Evolutionary conservation across 1,140 invertebrate genomes (phyloP), one percentile per base, ranked within the genome.

Genomic region (Polypedilum vanderplanki): DNA sequence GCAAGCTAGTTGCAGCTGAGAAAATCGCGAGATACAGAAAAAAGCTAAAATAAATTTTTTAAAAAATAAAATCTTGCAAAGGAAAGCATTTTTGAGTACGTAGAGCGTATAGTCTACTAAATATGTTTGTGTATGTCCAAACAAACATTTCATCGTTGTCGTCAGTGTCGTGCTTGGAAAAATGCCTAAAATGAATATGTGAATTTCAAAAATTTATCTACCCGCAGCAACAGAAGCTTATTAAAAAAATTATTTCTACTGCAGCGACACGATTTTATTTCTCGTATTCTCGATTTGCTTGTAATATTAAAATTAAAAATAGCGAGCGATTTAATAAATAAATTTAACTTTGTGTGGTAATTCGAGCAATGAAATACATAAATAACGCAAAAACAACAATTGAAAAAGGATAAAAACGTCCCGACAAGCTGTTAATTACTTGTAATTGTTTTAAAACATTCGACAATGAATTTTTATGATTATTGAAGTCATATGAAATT

Each of bases 31-130:
- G n/a, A 57, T 15, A 57, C 15, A 46, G 9, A 67, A 18, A 67
- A 22, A 70, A 70, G 24, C 24, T 33, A 33, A 70, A 20, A 70
- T 20, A 20, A 18, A 18, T 18, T 20, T 18, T 70, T 70, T 9
- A 70, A 22, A 70, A 67, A n/a, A 67, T 17, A n/a, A n/a, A 70
- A 70, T 18, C 17, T 33, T 70, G 65, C 65, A 70, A 70, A 70
- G 65, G 10, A 70, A 70, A 70, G 65, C 65, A 70, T 20, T 70
- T 70, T 46, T 46, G 41, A 46, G 41, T 3, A 9, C 15, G 15
- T 41, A 12, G 41, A 46, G 41, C 41, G 8, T 46, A 12, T 9
- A 41, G 10, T 46, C 15, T 12, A 9, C 41, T 15, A 46, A 46
- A 12, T 46, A 12, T 46, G 15, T 46, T 46, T 46, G 41, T 46